A percentile compares a stretch with the other conserved stretches of the same genome.
These are phyloP conservation scores for Myotis vivesi DNA, from an alignment of 2,797 vertebrate species.

Conservation along the genomic window DNA sequence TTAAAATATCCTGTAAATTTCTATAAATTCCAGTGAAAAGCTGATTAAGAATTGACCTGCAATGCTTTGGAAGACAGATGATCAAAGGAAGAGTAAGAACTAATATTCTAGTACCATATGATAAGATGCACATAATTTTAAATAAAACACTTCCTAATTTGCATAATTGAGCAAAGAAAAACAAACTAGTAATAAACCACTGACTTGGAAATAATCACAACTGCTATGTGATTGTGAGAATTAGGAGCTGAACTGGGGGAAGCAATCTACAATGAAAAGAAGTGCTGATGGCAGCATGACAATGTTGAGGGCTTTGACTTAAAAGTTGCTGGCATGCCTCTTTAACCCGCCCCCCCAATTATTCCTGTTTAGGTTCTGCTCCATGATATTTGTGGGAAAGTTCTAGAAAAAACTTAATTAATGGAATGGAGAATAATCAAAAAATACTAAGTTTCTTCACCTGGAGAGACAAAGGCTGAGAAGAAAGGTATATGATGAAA, in stretches of 20 bases:
- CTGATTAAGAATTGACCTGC: conserved; percentile 31
- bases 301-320: background rate
- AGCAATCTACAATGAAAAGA: conserved; percentile 18
- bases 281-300: background rate
- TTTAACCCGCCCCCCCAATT: background rate
- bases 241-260: background rate
- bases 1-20: conserved; percentile 46
- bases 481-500: background rate
- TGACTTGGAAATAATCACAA: conserved; percentile 40
- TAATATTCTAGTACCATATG: background rate
- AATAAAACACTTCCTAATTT: conserved; percentile 33
- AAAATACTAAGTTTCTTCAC: background rate
- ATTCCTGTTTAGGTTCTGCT: background rate
- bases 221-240: conserved; percentile 14
- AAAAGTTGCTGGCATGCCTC: background rate
- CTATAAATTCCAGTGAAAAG: conserved; percentile 13
- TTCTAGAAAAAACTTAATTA: conserved; percentile 12
- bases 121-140: conserved; percentile 33
- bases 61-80: conserved; percentile 33
- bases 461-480: background rate
- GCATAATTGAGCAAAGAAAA: conserved; percentile 43
- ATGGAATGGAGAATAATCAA: background rate
- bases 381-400: background rate
- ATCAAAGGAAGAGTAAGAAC: conserved; percentile 18
- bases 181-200: conserved; percentile 20